phyloP scores from a whole-genome alignment of 2,113 vertebrate genomes.

The Serilophus lunatus region DNA sequence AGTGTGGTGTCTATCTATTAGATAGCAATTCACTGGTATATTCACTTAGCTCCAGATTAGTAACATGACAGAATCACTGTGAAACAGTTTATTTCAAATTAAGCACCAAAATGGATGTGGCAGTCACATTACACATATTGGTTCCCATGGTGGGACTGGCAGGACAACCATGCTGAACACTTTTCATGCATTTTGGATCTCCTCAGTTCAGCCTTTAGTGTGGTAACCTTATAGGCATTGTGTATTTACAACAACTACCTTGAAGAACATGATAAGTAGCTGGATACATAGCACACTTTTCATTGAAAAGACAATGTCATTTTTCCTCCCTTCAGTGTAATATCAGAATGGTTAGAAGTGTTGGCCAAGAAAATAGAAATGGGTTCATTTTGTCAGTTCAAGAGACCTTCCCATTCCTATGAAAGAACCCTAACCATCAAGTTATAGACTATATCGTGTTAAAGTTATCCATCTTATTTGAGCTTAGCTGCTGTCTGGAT shows the following conservation, averaged over 20 bases:
- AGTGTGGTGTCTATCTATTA: neutral
- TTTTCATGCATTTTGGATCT: neutral
- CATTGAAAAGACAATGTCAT: neutral
- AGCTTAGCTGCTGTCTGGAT: neutral
- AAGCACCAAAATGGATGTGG: neutral
- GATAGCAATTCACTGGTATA: neutral
- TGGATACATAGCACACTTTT: rapidly evolving
- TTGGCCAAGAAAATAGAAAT: neutral
- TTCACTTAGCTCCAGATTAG: neutral
- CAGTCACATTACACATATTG: neutral
- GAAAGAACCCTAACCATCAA: neutral
- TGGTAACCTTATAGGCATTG: neutral
- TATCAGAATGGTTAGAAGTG: neutral
- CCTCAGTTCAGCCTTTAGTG: neutral
- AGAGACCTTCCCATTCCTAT: neutral
- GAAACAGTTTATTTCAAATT: neutral
- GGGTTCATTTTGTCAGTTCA: neutral
- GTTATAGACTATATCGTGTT: rapidly evolving
- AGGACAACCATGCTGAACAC: neutral
- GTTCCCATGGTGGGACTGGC: neutral
- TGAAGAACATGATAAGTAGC: neutral
- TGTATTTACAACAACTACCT: neutral
- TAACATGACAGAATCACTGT: neutral
- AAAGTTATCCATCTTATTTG: neutral
- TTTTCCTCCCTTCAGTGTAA: neutral